Base-by-base conservation (phyloP, 2,113 vertebrate genomes). In the Phaethornis superciliosus region DNA sequence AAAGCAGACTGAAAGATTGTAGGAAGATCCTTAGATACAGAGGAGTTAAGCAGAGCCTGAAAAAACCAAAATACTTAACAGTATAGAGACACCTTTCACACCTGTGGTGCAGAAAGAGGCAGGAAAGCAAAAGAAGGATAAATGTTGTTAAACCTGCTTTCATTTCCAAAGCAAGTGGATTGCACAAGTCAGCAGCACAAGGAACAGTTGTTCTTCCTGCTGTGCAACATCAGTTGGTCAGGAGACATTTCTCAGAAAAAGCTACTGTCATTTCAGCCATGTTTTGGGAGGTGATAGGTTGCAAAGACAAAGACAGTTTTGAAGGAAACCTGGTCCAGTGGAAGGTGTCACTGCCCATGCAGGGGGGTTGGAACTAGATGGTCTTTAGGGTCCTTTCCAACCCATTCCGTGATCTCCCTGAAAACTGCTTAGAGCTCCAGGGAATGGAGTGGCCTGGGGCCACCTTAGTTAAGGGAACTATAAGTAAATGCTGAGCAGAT, bases 91-190 rank as follows among this genome's bases (percentile, higher is more conserved):
- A 33, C 40, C 40, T 40, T 40, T 40, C 40, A 40, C 40, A 58
- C 54, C 44, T 72, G 81, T 23, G 9, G 40, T 51, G 63, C 63
- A 85, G 88, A 75, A 60, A 51, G 71, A 47, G 51, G 18, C 79
- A 90, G 28, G 33, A 62, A 80, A 19, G 32, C 26, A 49, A 17
- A 52, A 69, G 71, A 88, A 64, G 35, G 60, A 47, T 71, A n/a
- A 68, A 16, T n/a, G 16, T 55, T 58, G 22, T 69, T 81, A 46
- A 28, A 24, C 4, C 23, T 74, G 18, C 32, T 70, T 82, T 30
- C 21, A 11, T 77, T 69, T 77, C 0, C 0, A 37, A 90, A 68
- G 46, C n/a, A 42, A 65, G 15, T 4, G n/a, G 62, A 55, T 54
- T 12, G 60, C 42, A 28, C n/a, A 26, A 13, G 49, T 46, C 15